Percentiles rank a stretch among this genome's conserved stretches.
Evolutionary conservation across 30 jellyfish, hydroid and myxozoan species (phyloP).

Genomic region (Chironex yamaguchii): DNA sequence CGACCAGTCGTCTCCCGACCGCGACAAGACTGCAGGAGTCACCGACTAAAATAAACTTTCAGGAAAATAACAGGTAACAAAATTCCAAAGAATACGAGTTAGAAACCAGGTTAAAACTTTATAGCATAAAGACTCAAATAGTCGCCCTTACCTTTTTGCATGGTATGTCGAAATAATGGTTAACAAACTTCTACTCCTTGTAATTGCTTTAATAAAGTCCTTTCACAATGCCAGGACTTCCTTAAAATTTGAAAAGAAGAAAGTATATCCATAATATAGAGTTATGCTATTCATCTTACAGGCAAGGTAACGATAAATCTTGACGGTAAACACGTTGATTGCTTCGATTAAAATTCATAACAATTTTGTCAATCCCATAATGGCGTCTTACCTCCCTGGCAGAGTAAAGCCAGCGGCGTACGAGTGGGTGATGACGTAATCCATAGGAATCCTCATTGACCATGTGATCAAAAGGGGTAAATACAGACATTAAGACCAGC

Average conservation of each 20-base stretch:
- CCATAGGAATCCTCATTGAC: background rate
- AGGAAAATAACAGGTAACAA: too few relatives aligned
- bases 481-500: too few relatives aligned
- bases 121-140: background rate
- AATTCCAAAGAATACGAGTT: background rate
- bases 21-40: too few relatives aligned
- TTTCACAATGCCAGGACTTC: background rate
- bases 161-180: too few relatives aligned
- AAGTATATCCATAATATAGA: background rate
- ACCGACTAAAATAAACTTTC: too few relatives aligned
- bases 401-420: background rate
- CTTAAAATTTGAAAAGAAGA: background rate
- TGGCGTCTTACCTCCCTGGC: conserved; percentile 4
- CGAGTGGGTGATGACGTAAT: background rate
- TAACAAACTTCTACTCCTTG: background rate
- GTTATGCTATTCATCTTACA: background rate
- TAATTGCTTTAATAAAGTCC: background rate
- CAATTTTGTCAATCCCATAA: background rate
- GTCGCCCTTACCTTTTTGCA: background rate
- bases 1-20: background rate
- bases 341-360: background rate
- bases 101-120: background rate
- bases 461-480: background rate
- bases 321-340: background rate
- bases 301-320: background rate